Conservation (phyloP, 2,797 vertebrate genomes). For the Prionace glauca region DNA sequence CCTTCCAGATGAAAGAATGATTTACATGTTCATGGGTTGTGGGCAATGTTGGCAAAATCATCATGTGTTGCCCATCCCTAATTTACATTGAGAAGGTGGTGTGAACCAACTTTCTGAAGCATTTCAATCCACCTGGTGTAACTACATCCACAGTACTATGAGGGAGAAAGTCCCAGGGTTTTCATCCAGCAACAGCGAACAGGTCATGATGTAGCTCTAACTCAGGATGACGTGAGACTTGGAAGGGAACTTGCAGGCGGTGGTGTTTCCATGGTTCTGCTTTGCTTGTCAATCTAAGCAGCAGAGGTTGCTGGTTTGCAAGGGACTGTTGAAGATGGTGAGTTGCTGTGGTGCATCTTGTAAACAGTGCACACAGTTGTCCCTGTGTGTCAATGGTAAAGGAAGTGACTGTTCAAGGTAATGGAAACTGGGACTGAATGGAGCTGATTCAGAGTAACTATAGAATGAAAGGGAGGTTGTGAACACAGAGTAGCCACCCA, state of each 20-base stretch:
- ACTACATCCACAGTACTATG: neutral
- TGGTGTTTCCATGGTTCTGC: neutral
- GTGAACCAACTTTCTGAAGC: neutral
- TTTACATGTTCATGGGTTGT: neutral
- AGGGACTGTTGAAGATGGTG: too few species aligned
- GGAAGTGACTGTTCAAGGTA: too few species aligned
- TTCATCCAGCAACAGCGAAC: neutral
- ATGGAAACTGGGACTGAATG: too few species aligned
- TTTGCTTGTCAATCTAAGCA: neutral
- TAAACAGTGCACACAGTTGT: too few species aligned
- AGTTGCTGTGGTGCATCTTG: too few species aligned
- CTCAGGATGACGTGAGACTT: neutral
- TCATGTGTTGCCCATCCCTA: neutral
- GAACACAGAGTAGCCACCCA: too few species aligned
- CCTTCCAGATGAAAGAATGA: neutral
- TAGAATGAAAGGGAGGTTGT: too few species aligned
- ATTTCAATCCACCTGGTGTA: neutral
- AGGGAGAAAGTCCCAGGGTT: neutral
- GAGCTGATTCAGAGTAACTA: too few species aligned
- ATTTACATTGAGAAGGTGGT: neutral
- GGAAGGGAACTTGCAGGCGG: neutral
- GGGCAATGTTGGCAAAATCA: neutral
- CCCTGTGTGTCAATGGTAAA: too few species aligned
- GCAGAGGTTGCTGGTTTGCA: neutral
- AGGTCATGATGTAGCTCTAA: neutral